Percentiles rank a stretch among this genome's conserved stretches.
These are phyloP conservation scores for Setophaga coronata DNA, from an alignment of 2,113 vertebrate genomes.

Conservation along the genomic window DNA sequence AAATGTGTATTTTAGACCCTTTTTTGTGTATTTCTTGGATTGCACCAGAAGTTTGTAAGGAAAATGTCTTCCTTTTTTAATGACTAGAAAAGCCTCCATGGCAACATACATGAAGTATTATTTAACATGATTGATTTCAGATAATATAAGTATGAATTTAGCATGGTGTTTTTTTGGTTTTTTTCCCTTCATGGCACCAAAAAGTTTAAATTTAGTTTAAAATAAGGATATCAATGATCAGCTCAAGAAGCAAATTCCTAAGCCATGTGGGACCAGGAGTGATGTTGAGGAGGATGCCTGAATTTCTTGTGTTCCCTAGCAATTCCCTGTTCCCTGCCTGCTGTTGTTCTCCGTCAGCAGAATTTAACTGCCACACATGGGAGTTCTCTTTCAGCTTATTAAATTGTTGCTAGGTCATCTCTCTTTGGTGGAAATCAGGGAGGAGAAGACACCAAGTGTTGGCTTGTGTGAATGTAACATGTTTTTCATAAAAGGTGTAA, in stretches of 20 bases:
- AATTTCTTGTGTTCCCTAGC: background rate
- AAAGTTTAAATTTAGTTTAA: background rate
- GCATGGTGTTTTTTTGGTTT: background rate
- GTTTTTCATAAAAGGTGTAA: background rate
- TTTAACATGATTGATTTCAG: background rate
- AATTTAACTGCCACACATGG: background rate
- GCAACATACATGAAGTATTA: background rate
- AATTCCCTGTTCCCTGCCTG: background rate
- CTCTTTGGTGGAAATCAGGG: background rate
- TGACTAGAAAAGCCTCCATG: background rate
- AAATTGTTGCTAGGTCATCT: background rate
- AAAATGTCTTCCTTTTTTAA: background rate
- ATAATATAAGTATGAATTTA: background rate
- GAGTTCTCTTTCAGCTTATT: background rate
- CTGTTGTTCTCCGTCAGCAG: background rate
- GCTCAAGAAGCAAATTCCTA: background rate
- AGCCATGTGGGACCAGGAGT: background rate
- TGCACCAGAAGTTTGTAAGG: background rate
- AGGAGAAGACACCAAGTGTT: background rate
- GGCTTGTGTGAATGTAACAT: background rate
- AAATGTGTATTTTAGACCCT: background rate
- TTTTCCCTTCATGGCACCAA: fast-evolving
- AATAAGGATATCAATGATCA: background rate
- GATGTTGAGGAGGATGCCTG: background rate
- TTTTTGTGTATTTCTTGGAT: background rate